Evolutionary conservation across 2,113 vertebrate genomes (phyloP), one percentile per base, ranked within the genome.

Genomic region (Xiphorhynchus elegans): DNA sequence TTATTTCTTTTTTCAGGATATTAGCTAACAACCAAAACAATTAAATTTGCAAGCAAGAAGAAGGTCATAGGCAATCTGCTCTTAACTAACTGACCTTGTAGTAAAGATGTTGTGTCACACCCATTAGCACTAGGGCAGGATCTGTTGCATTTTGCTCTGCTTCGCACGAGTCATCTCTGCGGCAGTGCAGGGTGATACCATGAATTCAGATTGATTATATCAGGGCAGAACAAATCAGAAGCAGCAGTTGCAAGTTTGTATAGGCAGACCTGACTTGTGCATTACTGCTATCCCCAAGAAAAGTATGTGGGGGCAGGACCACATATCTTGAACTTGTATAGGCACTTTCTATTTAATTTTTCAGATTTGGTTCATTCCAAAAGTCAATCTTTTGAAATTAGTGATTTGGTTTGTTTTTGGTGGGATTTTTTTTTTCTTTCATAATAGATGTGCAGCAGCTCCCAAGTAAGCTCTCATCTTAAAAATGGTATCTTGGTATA

Each of bases 11-110:
- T 68, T 39, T 4, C 42, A 81, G 52, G 44, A 63, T 79, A 42
- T 84, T 92, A 93, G 10, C 44, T 92, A 89, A 82, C 88, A 94
- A 77, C 23, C 19, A 58, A 84, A 94, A 31, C 69, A 90, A 86
- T 94, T 94, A 94, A 84, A 81, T 90, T 86, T 78, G 42, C 53
- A 75, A 72, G 40, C 47, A 84, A 86, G 64, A 62, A n/a, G 29
- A 39, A 77, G 74, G 35, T 68, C 68, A 33, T 14, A 78, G 56
- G 47, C 76, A 86, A 73, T 67, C 44, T 58, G 31, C 60, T 86
- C 40, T 86, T 42, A 59, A 64, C 40, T 60, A 39, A 67, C 31
- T 87, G 79, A 87, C 75, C 60, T 87, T 75, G 56, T 6, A 46
- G 59, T 33, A 66, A 60, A 70, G 73, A 49, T 13, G 5, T 9